A percentile compares a stretch with the other conserved stretches of the same genome.
Evolutionary conservation across 2,113 vertebrate genomes (phyloP).

Genomic region (Otus sunia): DNA sequence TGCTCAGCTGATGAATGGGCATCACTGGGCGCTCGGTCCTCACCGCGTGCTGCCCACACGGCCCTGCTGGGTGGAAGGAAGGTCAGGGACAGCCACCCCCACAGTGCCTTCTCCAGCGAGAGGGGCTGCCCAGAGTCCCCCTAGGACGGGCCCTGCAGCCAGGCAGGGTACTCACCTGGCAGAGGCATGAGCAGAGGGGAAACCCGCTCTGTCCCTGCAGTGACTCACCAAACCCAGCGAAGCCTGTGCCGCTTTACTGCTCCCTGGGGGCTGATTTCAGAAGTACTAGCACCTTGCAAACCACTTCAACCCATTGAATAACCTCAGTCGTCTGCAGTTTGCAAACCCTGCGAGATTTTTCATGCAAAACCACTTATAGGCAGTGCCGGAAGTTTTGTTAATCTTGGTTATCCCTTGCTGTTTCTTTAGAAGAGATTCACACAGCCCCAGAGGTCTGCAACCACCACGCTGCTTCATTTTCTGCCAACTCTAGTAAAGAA

Average conservation of each 20-base stretch:
- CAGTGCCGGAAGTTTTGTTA: neutral
- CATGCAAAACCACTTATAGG: neutral
- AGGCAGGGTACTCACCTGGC: neutral
- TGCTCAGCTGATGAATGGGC: neutral
- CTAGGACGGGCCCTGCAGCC: neutral
- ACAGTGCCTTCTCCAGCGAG: neutral
- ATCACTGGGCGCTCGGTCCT: accelerated
- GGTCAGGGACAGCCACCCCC: neutral
- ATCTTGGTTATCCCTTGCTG: neutral
- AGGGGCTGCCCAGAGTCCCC: neutral
- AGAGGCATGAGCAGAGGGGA: neutral
- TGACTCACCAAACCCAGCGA: neutral
- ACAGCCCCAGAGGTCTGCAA: neutral
- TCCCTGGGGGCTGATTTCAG: neutral
- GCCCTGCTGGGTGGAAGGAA: neutral
- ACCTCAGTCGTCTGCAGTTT: neutral
- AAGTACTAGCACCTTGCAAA: neutral
- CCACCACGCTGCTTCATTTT: neutral
- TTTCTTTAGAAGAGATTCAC: neutral
- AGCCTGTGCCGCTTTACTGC: neutral
- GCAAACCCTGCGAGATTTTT: neutral
- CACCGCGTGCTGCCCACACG: accelerated
- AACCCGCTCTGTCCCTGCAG: neutral
- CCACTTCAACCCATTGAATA: neutral
- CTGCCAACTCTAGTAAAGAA: neutral